These are phyloP conservation scores for Taenaris catops DNA, from an alignment of 2,888 invertebrate species.

Conservation along the genomic window DNA sequence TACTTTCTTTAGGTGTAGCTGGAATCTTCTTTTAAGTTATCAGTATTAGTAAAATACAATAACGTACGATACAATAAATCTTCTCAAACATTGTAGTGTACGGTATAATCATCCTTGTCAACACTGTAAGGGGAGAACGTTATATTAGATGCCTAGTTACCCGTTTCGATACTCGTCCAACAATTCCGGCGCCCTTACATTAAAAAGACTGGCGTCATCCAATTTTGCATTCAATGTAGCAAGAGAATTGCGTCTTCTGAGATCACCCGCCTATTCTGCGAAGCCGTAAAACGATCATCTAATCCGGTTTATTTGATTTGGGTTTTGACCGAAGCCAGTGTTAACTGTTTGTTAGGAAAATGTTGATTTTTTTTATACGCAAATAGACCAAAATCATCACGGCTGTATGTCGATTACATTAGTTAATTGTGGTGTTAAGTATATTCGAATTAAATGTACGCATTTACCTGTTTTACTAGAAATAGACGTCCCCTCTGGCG, in stretches of 20 bases:
- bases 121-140: conserved; percentile 58
- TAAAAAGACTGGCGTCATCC: conserved; percentile 75
- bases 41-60: too few relatives aligned
- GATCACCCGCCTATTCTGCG: conserved; percentile 75
- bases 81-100: too few relatives aligned
- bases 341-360: conserved; percentile 49
- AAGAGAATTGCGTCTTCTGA: conserved; percentile 72
- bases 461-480: too few relatives aligned
- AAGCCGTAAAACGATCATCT: conserved; percentile 74
- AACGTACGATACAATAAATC: too few relatives aligned
- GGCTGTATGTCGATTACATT: too few relatives aligned
- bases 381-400: too few relatives aligned
- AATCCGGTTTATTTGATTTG: conserved; percentile 77
- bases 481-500: too few relatives aligned
- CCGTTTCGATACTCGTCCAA: conserved; percentile 23
- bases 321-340: conserved; percentile 61
- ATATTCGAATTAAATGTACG: too few relatives aligned
- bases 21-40: too few relatives aligned
- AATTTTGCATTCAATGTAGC: conserved; percentile 79
- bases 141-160: conserved; percentile 54
- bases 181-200: conserved; percentile 61
- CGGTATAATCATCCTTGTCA: too few relatives aligned
- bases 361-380: conserved; percentile 10
- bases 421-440: too few relatives aligned
- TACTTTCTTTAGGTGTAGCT: too few relatives aligned